These are phyloP conservation scores for Stenolophus ochropezus DNA, from an alignment of 2,888 invertebrate species.

Conservation along the genomic window DNA sequence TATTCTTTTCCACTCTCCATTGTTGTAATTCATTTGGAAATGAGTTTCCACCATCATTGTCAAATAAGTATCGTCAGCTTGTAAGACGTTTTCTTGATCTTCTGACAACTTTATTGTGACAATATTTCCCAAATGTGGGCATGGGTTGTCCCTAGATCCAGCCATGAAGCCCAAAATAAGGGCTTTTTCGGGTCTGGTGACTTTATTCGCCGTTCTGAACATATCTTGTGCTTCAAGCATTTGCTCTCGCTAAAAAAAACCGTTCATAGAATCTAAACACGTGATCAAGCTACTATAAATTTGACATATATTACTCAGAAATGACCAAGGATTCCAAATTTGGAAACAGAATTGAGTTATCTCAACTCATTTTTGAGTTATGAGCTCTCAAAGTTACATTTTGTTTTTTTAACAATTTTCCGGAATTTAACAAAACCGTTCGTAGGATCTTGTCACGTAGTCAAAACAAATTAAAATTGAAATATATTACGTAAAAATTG, in stretches of 20 bases:
- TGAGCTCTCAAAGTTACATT: no score
- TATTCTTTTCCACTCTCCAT: constrained; percentile 97
- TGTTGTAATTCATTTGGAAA: constrained; percentile 99
- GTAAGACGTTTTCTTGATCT: constrained; percentile 90
- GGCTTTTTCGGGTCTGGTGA: constrained; percentile 97
- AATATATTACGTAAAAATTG: no score
- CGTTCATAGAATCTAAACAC: no score
- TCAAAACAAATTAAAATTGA: no score
- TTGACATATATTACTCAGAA: no score
- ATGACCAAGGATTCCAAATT: no score
- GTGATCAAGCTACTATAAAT: no score
- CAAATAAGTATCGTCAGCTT: constrained; percentile 87
- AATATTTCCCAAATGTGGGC: constrained; percentile 97
- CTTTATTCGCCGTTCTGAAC: constrained; percentile 96
- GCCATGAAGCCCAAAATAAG: constrained; percentile 99
- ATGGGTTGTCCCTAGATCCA: constrained; percentile 97
- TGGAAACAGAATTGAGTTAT: no score
- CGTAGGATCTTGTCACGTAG: no score
- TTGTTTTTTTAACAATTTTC: no score
- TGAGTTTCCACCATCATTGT: constrained; percentile 93
- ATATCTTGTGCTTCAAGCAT: constrained; percentile 98
- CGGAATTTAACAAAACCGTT: no score
- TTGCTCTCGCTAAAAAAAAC: constrained; percentile 87
- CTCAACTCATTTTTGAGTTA: no score
- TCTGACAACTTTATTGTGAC: constrained; percentile 97